Percentiles rank a stretch among this genome's conserved stretches.
Conservation (phyloP, 2,113 vertebrate genomes). For the Uria aalge region DNA sequence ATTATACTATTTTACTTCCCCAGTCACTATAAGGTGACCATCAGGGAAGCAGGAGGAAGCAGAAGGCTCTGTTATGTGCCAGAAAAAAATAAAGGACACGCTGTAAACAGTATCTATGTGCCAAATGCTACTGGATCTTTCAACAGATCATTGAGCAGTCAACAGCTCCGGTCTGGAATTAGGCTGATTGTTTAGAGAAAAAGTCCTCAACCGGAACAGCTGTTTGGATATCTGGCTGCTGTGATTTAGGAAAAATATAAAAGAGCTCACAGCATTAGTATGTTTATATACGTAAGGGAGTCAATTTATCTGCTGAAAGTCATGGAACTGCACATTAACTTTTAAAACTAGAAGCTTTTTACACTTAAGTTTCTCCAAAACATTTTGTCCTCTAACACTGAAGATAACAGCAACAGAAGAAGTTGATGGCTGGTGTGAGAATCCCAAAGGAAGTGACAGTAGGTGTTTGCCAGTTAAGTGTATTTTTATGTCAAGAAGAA, state of each 20-base stretch:
- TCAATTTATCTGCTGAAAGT: background rate
- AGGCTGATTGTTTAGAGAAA: background rate
- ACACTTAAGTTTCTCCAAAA: background rate
- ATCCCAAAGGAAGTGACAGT: slow-evolving; percentile 19
- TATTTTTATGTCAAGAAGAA: slow-evolving; percentile 12
- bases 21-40: background rate
- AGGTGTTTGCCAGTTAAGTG: slow-evolving; percentile 10
- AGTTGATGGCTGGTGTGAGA: slow-evolving; percentile 31
- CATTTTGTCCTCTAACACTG: background rate
- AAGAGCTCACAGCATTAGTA: background rate
- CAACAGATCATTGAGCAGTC: slow-evolving; percentile 15
- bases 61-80: background rate
- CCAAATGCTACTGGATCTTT: background rate
- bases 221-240: background rate
- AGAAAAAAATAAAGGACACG: slow-evolving; percentile 16
- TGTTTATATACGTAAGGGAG: background rate
- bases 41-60: background rate
- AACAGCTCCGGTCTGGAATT: background rate
- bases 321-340: background rate
- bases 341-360: background rate
- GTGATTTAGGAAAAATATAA: background rate
- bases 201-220: background rate
- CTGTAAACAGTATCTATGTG: background rate
- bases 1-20: background rate
- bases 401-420: background rate